phyloP scores from a whole-genome alignment of 1,140 invertebrate genomes.

The Yoshiicerus persimilis region DNA sequence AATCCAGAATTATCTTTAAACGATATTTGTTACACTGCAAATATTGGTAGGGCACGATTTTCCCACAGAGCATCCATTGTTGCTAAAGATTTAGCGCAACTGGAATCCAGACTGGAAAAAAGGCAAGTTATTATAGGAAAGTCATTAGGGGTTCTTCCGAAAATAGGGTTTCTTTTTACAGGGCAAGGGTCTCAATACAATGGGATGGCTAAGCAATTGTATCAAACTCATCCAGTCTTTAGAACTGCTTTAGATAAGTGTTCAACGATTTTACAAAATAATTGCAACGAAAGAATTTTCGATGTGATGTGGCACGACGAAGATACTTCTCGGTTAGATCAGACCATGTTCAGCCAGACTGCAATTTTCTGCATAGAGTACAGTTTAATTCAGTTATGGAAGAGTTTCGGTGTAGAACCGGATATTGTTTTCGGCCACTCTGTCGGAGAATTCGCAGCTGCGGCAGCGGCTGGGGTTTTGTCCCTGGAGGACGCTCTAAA shows the following conservation, averaged over 20 bases:
- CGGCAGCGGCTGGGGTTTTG: conserved; percentile 12
- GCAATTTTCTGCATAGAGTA: conserved; percentile 42
- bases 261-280: not conserved
- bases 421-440: conserved; percentile 41
- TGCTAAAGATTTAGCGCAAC: not conserved
- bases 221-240: conserved; percentile 26
- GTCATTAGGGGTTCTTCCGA: not conserved
- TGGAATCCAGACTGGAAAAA: not conserved
- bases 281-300: not conserved
- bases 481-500: conserved; percentile 26
- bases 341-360: conserved; percentile 39
- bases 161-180: conserved; percentile 37
- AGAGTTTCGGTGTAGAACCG: conserved; percentile 30
- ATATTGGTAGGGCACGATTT: conserved; percentile 24
- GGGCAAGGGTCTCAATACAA: conserved; percentile 42
- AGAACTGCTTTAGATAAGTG: conserved; percentile 29
- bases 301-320: not conserved
- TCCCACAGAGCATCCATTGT: not conserved
- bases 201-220: conserved; percentile 30
- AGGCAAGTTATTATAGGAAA: not conserved
- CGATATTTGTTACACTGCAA: conserved; percentile 15
- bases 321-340: not conserved
- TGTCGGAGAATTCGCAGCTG: conserved; percentile 41
- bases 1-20: not conserved
- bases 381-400: conserved; percentile 34